These are phyloP conservation scores for Nasonovia ribisnigri DNA, from an alignment of 2,888 invertebrate genomes.

Conservation along the genomic window DNA sequence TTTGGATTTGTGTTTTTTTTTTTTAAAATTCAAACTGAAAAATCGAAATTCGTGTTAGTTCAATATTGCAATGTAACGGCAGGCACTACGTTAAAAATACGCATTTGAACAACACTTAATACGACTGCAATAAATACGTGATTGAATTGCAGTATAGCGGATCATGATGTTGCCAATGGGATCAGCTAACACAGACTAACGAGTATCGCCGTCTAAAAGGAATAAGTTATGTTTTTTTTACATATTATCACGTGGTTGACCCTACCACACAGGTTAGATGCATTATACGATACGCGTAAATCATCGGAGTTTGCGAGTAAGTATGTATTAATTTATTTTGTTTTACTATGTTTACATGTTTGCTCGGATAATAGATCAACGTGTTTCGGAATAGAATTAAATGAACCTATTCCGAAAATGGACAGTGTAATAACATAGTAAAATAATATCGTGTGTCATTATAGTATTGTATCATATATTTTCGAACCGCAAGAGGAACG, in stretches of 20 bases:
- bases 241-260: background rate
- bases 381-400: background rate
- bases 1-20: background rate
- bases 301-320: background rate
- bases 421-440: background rate
- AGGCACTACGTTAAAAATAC: background rate
- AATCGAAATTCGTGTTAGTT: background rate
- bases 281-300: background rate
- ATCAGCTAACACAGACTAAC: background rate
- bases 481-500: background rate
- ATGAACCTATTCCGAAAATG: background rate
- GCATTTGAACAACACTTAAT: background rate
- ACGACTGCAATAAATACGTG: background rate
- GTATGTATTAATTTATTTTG: background rate
- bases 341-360: background rate
- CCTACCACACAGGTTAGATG: constrained; percentile 2
- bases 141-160: background rate
- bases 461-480: background rate
- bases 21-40: background rate
- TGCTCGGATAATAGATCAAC: background rate
- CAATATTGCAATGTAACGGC: background rate
- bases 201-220: background rate
- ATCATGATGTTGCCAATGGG: background rate
- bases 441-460: background rate
- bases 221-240: background rate